Evolutionary conservation across 2,797 vertebrate genomes (phyloP), one percentile per base, ranked within the genome.

Genomic region (Threskiornis aethiopicus): DNA sequence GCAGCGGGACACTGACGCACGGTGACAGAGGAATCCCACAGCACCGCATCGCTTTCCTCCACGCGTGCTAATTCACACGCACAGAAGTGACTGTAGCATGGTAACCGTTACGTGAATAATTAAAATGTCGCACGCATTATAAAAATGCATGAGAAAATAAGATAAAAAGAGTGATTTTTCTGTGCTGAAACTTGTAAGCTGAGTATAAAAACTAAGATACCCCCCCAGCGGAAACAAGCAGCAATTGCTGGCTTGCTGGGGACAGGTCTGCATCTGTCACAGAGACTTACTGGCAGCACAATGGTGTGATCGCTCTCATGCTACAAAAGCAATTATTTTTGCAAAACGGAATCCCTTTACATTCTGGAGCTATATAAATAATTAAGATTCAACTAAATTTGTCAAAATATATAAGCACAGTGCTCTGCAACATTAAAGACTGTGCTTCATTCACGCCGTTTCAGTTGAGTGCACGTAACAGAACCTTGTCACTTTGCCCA

Each of bases 301-400:
- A n/a, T 3, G 44, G 71, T 13, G 21, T 57, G 29, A 22, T 65
- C 5, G 6, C 24, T 79, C 31, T 87, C 33, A 41, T 0, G 0
- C 29, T 51, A 57, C 44, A 87, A 82, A 93, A 91, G 25, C n/a
- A 92, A 84, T 84, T 82, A 62, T 59, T 92, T 90, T 77, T 82
- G 57, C 59, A 55, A 69, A 93, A 72, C 90, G 0, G 0, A 78
- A 81, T 66, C 25, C 21, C n/a, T 79, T 90, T 19, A 46, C 44
- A 76, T 78, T 84, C 51, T 47, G 70, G 39, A 89, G 33, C 16
- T 71, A 67, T 44, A 90, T 31, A 90, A 95, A 84, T 83, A 85
- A 90, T 82, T 88, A 64, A 95, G 17, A 77, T 26, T 73, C 24
- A 77, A 83, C 17, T 51, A 49, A 41, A 83, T 71, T 92, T 90